Base-by-base conservation (phyloP, 2,797 vertebrate genomes). In the Acanthis flammea region DNA sequence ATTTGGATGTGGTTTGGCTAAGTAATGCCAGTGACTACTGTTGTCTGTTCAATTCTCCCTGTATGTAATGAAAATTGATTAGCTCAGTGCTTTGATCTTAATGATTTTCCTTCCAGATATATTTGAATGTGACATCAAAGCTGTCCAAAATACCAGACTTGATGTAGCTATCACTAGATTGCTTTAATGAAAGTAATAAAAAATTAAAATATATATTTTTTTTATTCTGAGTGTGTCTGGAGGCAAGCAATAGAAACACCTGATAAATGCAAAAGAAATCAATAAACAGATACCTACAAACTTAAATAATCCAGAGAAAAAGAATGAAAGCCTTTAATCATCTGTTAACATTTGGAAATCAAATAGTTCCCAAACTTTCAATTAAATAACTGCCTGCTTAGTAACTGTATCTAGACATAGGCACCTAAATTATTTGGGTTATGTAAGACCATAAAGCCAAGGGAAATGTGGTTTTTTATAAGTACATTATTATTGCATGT, bases 11-110 rank as follows among this genome's bases (percentile, higher is more conserved):
- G 37, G 27, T 81, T 74, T 93, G 91, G 55, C 17, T 53, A 71
- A 94, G 48, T 44, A 78, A 31, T 39, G 54, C 8, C 77, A 37
- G 45, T 48, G 73, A 71, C 61, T 86, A 24, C 9, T 50, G 48
- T 39, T 75, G 39, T 61, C 41, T 71, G 15, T 90, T 88, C 66
- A 82, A 68, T 66, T 68, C 25, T 85, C 18, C 51, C 31, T 44
- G 9, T 61, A 50, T 9, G 18, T 67, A 86, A 73, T 58, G 35
- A 72, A 93, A 93, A 94, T 71, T 54, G 10, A 93, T 68, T 80
- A 55, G 39, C 89, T 76, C 28, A 58, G 23, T 88, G 41, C 22
- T 86, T 94, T 95, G 66, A 89, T 89, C 75, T 90, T 35, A 93
- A 31, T 24, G 19, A 89, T 90, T 86, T 86, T 39, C 19, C 66